Evolutionary conservation across 2,113 vertebrate species (phyloP).

Genomic region (Prinia subflava): DNA sequence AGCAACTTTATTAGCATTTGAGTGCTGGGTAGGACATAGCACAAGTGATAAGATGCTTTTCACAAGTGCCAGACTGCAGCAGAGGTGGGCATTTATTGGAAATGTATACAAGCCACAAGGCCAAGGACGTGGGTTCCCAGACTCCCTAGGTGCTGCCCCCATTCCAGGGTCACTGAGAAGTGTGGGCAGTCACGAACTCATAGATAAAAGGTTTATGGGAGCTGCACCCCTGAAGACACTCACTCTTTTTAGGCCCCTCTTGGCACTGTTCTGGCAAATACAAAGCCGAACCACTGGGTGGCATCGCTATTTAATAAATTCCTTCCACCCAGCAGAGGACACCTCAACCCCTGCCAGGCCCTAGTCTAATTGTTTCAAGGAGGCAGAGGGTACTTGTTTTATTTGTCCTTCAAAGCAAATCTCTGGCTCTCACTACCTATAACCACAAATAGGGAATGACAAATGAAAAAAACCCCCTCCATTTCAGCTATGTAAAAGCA

Average conservation of each 20-base stretch:
- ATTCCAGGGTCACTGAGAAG: not conserved
- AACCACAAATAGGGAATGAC: not conserved
- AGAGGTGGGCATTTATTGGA: not conserved
- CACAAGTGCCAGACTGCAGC: not conserved
- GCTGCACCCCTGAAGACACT: not conserved
- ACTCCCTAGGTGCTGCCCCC: not conserved
- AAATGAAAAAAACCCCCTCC: not conserved
- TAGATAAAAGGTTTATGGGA: not conserved
- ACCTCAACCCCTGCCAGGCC: not conserved
- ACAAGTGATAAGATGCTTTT: not conserved
- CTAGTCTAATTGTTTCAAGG: fast-evolving
- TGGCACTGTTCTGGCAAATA: not conserved
- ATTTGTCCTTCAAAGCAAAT: not conserved
- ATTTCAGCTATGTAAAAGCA: not conserved
- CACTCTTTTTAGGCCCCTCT: not conserved
- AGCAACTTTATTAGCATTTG: not conserved
- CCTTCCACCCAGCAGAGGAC: not conserved
- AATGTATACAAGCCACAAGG: not conserved
- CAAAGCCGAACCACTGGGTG: conserved; percentile 2
- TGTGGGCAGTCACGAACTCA: fast-evolving
- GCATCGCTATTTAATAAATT: not conserved
- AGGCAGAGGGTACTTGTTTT: not conserved
- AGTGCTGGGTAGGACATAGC: not conserved
- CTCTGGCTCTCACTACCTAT: not conserved
- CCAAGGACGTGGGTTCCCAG: not conserved